phyloP scores from a whole-genome alignment of 2,888 invertebrate species.

The Parnassius mnemosyne region DNA sequence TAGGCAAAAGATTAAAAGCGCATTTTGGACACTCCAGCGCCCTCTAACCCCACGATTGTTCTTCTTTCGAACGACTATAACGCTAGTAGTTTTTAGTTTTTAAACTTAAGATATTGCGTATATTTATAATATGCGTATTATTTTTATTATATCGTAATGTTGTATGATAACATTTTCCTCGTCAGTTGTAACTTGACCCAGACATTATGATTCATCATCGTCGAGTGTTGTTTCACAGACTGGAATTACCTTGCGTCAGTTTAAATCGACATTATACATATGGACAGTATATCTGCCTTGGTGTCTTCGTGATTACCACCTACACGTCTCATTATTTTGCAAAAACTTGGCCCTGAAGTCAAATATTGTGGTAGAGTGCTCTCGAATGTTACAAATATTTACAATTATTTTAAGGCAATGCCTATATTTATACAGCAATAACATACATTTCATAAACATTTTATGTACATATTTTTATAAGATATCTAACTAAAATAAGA shows the following conservation, averaged over 20 bases:
- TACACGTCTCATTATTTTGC: slow-evolving; percentile 10
- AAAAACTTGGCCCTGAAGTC: slow-evolving; percentile 10
- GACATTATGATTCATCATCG: slow-evolving; percentile 34
- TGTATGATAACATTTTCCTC: slow-evolving; percentile 23
- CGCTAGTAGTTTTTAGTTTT: too few species aligned
- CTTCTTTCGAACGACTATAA: too few species aligned
- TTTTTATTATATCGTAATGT: too few species aligned
- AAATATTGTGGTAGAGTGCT: slow-evolving; percentile 1
- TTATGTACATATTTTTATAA: too few species aligned
- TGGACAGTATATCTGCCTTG: slow-evolving; percentile 15
- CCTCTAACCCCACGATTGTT: too few species aligned
- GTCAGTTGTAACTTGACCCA: slow-evolving; percentile 30
- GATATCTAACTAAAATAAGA: not conserved
- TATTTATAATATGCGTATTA: too few species aligned
- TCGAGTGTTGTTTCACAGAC: slow-evolving; percentile 33
- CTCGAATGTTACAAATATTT: slow-evolving; percentile 6
- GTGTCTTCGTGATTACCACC: slow-evolving; percentile 12
- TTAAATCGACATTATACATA: slow-evolving; percentile 12
- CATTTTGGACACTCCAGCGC: too few species aligned
- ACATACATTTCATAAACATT: not conserved
- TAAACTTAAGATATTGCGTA: too few species aligned
- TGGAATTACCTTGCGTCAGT: slow-evolving; percentile 39
- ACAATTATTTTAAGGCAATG: slow-evolving; percentile 5
- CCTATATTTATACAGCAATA: not conserved
- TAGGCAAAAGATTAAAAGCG: too few species aligned